Evolutionary conservation across 2,888 invertebrate genomes (phyloP).

Genomic region (Leptura quadrifasciata): DNA sequence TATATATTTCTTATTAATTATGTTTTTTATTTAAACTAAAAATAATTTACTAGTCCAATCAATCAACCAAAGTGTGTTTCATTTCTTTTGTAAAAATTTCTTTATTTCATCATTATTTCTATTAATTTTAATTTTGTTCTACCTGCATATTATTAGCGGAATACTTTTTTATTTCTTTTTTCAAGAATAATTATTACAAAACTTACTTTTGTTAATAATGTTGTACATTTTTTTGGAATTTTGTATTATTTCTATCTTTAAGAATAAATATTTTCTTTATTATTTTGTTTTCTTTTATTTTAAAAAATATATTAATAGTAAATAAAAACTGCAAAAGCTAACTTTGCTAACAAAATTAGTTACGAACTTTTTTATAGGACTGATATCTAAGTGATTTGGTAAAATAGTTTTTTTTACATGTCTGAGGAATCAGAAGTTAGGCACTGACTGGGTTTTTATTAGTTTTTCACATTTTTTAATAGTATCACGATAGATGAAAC

Average conservation of each 20-base stretch:
- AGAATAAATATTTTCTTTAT: constrained; percentile 62
- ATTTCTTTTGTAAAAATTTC: constrained; percentile 57
- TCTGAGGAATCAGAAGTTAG: too few relatives aligned
- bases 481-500: too few relatives aligned
- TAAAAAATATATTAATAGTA: constrained; percentile 39
- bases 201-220: constrained; percentile 56
- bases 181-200: constrained; percentile 40
- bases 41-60: constrained; percentile 72
- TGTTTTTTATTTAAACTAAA: constrained; percentile 58
- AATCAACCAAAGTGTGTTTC: constrained; percentile 72
- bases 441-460: too few relatives aligned
- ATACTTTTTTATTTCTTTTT: constrained; percentile 50
- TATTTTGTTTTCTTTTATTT: constrained; percentile 54
- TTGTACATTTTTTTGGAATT: constrained; percentile 56
- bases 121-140: constrained; percentile 57
- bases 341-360: too few relatives aligned
- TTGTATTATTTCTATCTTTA: constrained; percentile 58
- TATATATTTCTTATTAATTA: constrained; percentile 53
- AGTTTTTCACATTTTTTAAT: too few relatives aligned
- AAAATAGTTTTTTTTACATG: too few relatives aligned
- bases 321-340: constrained; percentile 43
- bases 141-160: constrained; percentile 46
- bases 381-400: too few relatives aligned
- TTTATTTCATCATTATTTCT: constrained; percentile 51
- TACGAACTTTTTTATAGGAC: too few relatives aligned